Base-by-base conservation (phyloP, 2,888 invertebrate genomes). In the Caenorhabditis drosophilae region DNA sequence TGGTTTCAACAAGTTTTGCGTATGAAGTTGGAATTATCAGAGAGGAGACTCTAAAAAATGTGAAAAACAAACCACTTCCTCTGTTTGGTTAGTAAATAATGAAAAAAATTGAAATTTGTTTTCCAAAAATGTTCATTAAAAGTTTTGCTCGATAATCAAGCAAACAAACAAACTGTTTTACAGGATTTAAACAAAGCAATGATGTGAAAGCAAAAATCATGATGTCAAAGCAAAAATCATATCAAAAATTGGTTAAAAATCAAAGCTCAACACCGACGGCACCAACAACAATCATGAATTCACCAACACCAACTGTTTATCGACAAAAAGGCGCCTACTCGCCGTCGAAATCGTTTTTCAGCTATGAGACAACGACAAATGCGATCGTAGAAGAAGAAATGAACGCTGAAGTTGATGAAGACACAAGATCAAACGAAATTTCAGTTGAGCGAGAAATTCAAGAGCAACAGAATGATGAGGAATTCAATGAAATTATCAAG, bases 21-120 rank as follows among this genome's bases (percentile, higher is more conserved):
- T 54, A 61, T 18, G 71, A 71, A 34, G 40, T 78, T 16, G 75
- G 73, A 36, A 56, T 78, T 4, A 67, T 78, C 16, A 46, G 71
- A 15, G 53, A 54, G 9, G 42, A 58, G 20, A 70, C 77, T 11
- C 40, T 76, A 38, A 23, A 44, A 18, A 63, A 59, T 22, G 18
- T 78, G 45, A 68, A 68, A 31, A 38, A 44, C 9, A 60, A 71
- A n/a, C 69, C 70, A 15, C 44, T 77, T 9, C 76, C 76, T 11
- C 52, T 51, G 11, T 71, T 77, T 44, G 75, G 76, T 70, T 47
- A 40, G 59, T 49, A n/a, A n/a, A n/a, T n/a, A n/a, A n/a, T n/a
- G n/a, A n/a, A n/a, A n/a, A n/a, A n/a, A n/a, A n/a, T n/a, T n/a
- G n/a, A n/a, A n/a, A n/a, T n/a, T n/a, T n/a, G n/a, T n/a, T n/a